phyloP scores from a whole-genome alignment of 1,140 invertebrate species.

The Pogonomyrmex barbatus region DNA sequence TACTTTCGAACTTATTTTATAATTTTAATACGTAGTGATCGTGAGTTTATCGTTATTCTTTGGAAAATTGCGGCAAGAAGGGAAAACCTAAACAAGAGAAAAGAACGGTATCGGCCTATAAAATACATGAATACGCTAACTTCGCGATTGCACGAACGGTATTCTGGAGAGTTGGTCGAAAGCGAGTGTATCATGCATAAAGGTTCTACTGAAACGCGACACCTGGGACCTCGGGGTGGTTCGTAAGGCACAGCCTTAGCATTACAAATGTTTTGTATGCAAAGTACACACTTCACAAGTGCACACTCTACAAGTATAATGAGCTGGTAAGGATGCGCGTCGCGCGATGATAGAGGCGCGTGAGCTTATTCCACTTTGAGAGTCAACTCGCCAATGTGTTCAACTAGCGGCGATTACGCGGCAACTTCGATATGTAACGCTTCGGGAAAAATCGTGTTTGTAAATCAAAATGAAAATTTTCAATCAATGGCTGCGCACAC shows the following conservation, averaged over 20 bases:
- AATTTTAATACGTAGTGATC: not conserved
- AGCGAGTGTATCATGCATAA: constrained; percentile 65
- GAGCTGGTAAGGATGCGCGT: constrained; percentile 33
- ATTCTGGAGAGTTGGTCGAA: not conserved
- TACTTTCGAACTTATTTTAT: not conserved
- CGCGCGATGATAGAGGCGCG: constrained; percentile 20
- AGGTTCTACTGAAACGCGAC: constrained; percentile 67
- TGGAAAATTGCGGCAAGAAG: not conserved
- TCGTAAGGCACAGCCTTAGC: constrained; percentile 39
- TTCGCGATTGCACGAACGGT: constrained; percentile 5
- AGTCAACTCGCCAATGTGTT: not conserved
- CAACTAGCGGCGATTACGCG: not conserved
- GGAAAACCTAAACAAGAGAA: not conserved
- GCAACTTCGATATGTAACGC: not conserved
- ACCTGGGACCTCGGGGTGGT: constrained; percentile 53
- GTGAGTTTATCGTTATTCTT: not conserved
- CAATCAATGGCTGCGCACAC: no score
- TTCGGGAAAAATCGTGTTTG: not conserved
- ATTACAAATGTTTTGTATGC: constrained; percentile 75
- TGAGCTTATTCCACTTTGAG: not conserved
- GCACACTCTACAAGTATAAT: constrained; percentile 67
- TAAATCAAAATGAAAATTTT: not conserved
- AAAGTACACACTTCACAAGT: constrained; percentile 70
- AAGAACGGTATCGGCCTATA: not conserved
- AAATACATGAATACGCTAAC: constrained; percentile 46